Conservation (phyloP, 2,888 invertebrate genomes). For the Drosophila setosimentum region DNA sequence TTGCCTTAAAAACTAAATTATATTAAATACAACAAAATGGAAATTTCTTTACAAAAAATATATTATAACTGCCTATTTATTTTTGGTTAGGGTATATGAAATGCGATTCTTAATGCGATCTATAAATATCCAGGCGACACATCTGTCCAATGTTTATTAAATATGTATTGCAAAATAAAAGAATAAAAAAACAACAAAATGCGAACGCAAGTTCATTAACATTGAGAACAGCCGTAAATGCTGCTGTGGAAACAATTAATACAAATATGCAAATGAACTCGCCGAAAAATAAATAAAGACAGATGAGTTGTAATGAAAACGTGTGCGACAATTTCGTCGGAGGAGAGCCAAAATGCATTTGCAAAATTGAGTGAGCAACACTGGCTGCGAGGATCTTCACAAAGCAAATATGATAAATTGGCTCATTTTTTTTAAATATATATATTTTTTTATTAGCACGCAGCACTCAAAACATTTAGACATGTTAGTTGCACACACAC, state of each 20-base stretch:
- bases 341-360: slow-evolving; percentile 48
- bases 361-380: slow-evolving; percentile 2
- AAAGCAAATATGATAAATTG: slow-evolving; percentile 26
- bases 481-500: slow-evolving; percentile 9
- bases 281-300: slow-evolving; percentile 27
- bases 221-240: slow-evolving; percentile 47
- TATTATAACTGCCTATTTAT: background rate
- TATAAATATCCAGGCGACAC: slow-evolving; percentile 38
- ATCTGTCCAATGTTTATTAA: slow-evolving; percentile 38
- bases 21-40: slow-evolving; percentile 54
- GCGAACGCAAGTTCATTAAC: slow-evolving; percentile 70
- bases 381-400: slow-evolving; percentile 5
- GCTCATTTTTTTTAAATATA: slow-evolving; percentile 4
- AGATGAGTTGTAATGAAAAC: slow-evolving; percentile 31
- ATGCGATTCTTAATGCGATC: slow-evolving; percentile 5
- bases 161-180: slow-evolving; percentile 43
- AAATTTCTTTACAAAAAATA: slow-evolving; percentile 41
- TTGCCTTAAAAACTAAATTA: slow-evolving; percentile 78
- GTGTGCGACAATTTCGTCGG: slow-evolving; percentile 38
- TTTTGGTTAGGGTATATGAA: background rate
- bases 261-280: slow-evolving; percentile 70
- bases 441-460: slow-evolving; percentile 35
- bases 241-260: slow-evolving; percentile 67
- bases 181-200: slow-evolving; percentile 21
- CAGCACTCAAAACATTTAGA: slow-evolving; percentile 62